These are phyloP conservation scores for Brachyhypopomus gauderio DNA, from an alignment of 2,113 vertebrate genomes.

Conservation along the genomic window DNA sequence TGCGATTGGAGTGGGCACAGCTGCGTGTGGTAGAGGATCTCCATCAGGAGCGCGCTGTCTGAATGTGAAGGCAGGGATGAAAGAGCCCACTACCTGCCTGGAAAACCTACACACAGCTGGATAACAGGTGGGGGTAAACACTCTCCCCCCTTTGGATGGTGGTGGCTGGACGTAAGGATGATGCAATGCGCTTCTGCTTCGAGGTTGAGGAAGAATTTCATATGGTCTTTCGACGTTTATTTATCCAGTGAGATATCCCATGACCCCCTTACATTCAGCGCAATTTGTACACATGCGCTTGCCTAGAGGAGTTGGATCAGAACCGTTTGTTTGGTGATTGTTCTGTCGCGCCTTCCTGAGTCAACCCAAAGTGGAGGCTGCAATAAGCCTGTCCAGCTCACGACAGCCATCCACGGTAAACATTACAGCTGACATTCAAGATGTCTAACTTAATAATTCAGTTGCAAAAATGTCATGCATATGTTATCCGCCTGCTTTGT, in stretches of 20 bases:
- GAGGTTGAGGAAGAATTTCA: neutral
- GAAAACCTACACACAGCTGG: constrained; percentile 1
- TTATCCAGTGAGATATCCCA: constrained; percentile 2
- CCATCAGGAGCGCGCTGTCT: neutral
- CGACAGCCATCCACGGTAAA: constrained; percentile 7
- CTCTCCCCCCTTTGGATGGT: constrained; percentile 21
- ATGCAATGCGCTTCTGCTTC: constrained; percentile 13
- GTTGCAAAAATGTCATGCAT: constrained; percentile 39
- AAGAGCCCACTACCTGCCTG: neutral
- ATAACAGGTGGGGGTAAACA: constrained; percentile 31
- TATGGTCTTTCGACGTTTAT: too few species aligned
- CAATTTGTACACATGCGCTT: constrained; percentile 12
- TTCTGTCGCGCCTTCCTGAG: neutral
- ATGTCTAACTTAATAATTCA: constrained; percentile 45
- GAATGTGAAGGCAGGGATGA: constrained; percentile 11
- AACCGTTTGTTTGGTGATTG: constrained; percentile 21
- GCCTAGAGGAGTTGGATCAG: neutral
- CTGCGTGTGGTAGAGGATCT: neutral
- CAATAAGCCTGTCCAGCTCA: constrained; percentile 15
- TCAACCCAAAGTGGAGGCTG: constrained; percentile 30
- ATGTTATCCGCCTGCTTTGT: constrained; percentile 33
- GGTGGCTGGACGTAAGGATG: constrained; percentile 27
- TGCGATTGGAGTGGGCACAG: neutral
- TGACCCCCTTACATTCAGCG: constrained; percentile 13
- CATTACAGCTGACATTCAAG: constrained; percentile 38